Evolutionary conservation across 92 coral and sea anemone species (phyloP).

Genomic region (Heliopora coerulea): DNA sequence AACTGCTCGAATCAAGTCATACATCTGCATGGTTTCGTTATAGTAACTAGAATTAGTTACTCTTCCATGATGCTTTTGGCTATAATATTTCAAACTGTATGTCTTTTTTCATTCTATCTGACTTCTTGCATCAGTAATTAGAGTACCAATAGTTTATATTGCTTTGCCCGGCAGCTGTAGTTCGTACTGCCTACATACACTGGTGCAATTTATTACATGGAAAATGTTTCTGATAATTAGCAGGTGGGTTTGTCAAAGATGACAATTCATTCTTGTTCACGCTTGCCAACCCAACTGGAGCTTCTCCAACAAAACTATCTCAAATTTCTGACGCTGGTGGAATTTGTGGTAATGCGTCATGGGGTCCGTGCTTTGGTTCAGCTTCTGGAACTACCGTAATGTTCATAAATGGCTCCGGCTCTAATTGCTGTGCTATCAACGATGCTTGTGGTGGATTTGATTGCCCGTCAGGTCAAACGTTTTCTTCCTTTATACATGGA

Average conservation of each 20-base stretch:
- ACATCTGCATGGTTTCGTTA: too few species aligned
- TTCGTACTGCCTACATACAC: background rate
- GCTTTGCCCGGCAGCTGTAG: background rate
- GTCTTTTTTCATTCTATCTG: too few species aligned
- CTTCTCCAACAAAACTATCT: slow-evolving; percentile 40
- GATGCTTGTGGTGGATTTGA: background rate
- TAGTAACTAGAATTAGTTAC: too few species aligned
- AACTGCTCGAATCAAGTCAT: too few species aligned
- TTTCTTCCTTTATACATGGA: background rate
- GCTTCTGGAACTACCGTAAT: background rate
- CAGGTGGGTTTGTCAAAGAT: background rate
- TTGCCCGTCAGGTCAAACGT: background rate
- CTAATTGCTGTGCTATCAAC: background rate
- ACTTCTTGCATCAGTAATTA: too few species aligned
- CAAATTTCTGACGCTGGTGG: slow-evolving; percentile 30
- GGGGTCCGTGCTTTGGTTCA: slow-evolving; percentile 62
- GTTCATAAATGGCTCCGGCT: background rate
- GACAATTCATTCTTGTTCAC: slow-evolving; percentile 60
- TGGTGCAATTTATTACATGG: background rate
- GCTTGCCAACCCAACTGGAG: slow-evolving; percentile 54
- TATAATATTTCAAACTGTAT: too few species aligned
- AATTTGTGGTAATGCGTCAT: slow-evolving; percentile 43
- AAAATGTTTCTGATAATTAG: background rate
- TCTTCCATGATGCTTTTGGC: too few species aligned
- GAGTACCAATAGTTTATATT: too few species aligned